phyloP scores from a whole-genome alignment of 1,140 invertebrate genomes.

The Proales similis region DNA sequence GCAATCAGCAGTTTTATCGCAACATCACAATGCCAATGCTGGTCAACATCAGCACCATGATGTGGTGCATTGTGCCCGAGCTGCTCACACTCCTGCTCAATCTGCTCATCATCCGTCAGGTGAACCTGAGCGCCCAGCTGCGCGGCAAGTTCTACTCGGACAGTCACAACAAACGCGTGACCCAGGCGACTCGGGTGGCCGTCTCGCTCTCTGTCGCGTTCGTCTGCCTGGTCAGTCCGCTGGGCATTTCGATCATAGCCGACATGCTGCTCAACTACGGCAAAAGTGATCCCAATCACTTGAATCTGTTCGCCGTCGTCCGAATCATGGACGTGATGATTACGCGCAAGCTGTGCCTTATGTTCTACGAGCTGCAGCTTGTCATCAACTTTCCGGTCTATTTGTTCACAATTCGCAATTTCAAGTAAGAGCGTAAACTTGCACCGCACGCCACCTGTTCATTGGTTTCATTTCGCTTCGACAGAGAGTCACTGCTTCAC shows the following conservation, averaged over 20 bases:
- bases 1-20: not conserved
- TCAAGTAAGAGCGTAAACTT: slow-evolving; percentile 8
- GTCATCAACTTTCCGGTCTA: slow-evolving; percentile 26
- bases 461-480: not conserved
- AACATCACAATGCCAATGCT: not conserved
- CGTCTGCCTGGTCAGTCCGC: slow-evolving; percentile 16
- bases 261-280: not conserved
- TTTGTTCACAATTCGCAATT: slow-evolving; percentile 19
- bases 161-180: slow-evolving; percentile 2
- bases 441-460: not conserved
- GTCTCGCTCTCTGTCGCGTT: slow-evolving; percentile 23
- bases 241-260: slow-evolving; percentile 3
- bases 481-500: not conserved
- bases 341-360: slow-evolving; percentile 12
- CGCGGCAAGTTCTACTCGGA: not conserved
- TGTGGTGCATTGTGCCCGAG: slow-evolving; percentile 28
- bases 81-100: slow-evolving; percentile 25
- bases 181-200: slow-evolving; percentile 22
- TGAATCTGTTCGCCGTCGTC: not conserved
- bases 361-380: slow-evolving; percentile 32
- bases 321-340: not conserved
- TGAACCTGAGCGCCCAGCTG: slow-evolving; percentile 12
- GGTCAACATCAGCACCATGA: slow-evolving; percentile 15
- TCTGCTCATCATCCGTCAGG: slow-evolving; percentile 20
- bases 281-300: not conserved